A percentile compares a stretch with the other conserved stretches of the same genome.
Conservation (phyloP, 2,888 invertebrate genomes). For the Macrophya annulata region DNA sequence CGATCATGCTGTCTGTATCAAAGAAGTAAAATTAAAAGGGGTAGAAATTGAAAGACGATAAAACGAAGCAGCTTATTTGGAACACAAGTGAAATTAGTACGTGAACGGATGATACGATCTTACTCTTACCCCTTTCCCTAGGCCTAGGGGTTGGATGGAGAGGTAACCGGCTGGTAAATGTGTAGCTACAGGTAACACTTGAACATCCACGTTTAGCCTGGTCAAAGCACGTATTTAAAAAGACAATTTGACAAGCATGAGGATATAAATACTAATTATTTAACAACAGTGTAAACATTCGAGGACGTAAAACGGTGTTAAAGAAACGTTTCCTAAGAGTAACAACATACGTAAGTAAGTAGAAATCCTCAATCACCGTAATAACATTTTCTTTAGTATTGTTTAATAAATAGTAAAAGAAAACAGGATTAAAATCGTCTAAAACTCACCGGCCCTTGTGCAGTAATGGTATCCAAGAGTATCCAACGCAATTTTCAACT, state of each 20-base stretch:
- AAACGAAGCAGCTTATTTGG: slow-evolving; percentile 42
- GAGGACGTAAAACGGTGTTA: slow-evolving; percentile 27
- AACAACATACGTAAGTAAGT: neutral
- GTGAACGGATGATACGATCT: slow-evolving; percentile 59
- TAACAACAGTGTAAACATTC: slow-evolving; percentile 19
- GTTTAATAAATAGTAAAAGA: neutral
- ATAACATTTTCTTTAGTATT: slow-evolving; percentile 12
- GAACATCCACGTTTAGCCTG: slow-evolving; percentile 91
- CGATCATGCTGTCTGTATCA: too few relatives aligned
- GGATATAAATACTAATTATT: slow-evolving; percentile 11
- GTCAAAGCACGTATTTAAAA: slow-evolving; percentile 44
- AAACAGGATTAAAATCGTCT: neutral
- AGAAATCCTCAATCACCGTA: slow-evolving; percentile 31
- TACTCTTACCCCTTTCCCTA: slow-evolving; percentile 92
- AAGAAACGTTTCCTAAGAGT: neutral
- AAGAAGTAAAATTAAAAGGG: neutral
- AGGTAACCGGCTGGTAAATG: slow-evolving; percentile 95
- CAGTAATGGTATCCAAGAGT: slow-evolving; percentile 95
- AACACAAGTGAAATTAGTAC: slow-evolving; percentile 56
- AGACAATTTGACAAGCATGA: slow-evolving; percentile 28
- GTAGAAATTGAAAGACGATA: slow-evolving; percentile 26
- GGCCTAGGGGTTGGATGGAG: slow-evolving; percentile 92
- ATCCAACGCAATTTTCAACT: slow-evolving; percentile 94
- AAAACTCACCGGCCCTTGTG: slow-evolving; percentile 85
- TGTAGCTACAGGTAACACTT: slow-evolving; percentile 92